Evolutionary conservation across 2,113 vertebrate species (phyloP).

Genomic region (Crotalus tigris): DNA sequence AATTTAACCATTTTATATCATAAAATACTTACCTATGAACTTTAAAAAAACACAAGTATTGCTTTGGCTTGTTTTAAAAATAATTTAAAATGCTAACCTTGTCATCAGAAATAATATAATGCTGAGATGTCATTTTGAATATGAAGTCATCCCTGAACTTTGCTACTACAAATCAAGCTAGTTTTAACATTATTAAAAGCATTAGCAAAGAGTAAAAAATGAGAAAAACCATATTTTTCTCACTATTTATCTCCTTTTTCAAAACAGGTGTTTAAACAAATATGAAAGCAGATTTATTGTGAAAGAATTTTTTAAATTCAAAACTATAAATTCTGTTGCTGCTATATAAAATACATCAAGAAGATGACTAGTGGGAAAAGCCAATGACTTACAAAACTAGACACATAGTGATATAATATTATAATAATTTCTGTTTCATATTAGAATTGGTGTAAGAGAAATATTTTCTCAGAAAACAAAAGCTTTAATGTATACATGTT

Average conservation of each 20-base stretch:
- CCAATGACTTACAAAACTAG: neutral
- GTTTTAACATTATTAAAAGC: slow-evolving; percentile 11
- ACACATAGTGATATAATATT: too few relatives aligned
- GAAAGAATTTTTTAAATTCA: neutral
- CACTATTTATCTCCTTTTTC: neutral
- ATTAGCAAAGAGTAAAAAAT: slow-evolving; percentile 29
- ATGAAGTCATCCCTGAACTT: neutral
- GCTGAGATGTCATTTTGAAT: slow-evolving; percentile 3
- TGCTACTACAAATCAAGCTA: slow-evolving; percentile 23
- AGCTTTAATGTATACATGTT: slow-evolving; percentile 30
- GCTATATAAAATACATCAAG: neutral
- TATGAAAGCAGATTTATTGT: neutral
- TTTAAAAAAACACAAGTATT: slow-evolving; percentile 34
- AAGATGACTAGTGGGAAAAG: neutral
- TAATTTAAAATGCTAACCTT: slow-evolving; percentile 85
- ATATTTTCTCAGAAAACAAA: neutral
- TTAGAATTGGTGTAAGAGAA: neutral
- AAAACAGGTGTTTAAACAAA: neutral
- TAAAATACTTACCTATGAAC: slow-evolving; percentile 74
- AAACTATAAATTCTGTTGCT: neutral
- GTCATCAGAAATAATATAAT: slow-evolving; percentile 55
- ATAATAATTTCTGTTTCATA: neutral
- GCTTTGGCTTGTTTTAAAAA: neutral
- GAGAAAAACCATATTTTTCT: slow-evolving; percentile 15
- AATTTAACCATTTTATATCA: slow-evolving; percentile 55